These are phyloP conservation scores for Lasioglossum albipes DNA, from an alignment of 1,140 invertebrate species.

Conservation along the genomic window DNA sequence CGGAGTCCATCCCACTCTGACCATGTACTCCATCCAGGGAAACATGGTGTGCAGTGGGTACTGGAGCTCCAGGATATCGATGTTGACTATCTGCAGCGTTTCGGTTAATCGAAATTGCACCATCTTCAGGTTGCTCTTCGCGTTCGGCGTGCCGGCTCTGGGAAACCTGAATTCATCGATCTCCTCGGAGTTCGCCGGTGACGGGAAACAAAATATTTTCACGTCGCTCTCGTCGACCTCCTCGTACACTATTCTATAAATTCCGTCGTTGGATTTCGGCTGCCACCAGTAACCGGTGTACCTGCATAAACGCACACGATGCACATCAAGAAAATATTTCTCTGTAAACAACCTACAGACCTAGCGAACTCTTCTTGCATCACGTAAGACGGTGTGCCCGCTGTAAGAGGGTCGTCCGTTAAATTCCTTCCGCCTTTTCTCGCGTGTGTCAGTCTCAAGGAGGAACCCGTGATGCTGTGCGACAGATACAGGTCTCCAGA, in stretches of 20 bases:
- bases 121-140: slow-evolving; percentile 92
- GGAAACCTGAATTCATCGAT: slow-evolving; percentile 96
- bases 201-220: slow-evolving; percentile 93
- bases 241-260: slow-evolving; percentile 96
- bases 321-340: background rate
- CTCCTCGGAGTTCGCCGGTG: slow-evolving; percentile 87
- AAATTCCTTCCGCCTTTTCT: slow-evolving; percentile 87
- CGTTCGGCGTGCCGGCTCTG: slow-evolving; percentile 93
- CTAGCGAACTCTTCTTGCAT: slow-evolving; percentile 98
- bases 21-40: slow-evolving; percentile 96
- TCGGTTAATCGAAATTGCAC: slow-evolving; percentile 90
- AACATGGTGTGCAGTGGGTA: slow-evolving; percentile 89
- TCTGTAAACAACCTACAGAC: slow-evolving; percentile 47
- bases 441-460: slow-evolving; percentile 89
- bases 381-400: slow-evolving; percentile 97
- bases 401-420: slow-evolving; percentile 91
- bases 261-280: slow-evolving; percentile 86
- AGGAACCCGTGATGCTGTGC: slow-evolving; percentile 86
- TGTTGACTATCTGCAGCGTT: slow-evolving; percentile 83
- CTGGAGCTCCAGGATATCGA: slow-evolving; percentile 86
- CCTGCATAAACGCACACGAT: slow-evolving; percentile 73
- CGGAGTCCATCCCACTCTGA: slow-evolving; percentile 95
- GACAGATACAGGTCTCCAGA: slow-evolving; percentile 95
- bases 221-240: slow-evolving; percentile 97
- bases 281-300: slow-evolving; percentile 99